These are phyloP conservation scores for Paramisgurnus dabryanus DNA, from an alignment of 2,113 vertebrate species.

Conservation along the genomic window DNA sequence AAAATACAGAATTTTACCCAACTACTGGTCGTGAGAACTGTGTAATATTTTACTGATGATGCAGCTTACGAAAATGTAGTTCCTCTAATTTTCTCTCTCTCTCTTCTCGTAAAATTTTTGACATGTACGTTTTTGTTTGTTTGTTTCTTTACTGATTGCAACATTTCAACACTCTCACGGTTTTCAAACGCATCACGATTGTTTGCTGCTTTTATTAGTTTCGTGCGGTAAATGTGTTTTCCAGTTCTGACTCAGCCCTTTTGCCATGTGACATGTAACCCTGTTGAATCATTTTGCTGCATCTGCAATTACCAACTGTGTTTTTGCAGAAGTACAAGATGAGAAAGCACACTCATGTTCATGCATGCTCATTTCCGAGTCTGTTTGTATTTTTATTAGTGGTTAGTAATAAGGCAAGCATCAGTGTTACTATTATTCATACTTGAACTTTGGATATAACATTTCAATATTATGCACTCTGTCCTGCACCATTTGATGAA, in stretches of 20 bases:
- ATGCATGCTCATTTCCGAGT: not conserved
- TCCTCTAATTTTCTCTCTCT: not conserved
- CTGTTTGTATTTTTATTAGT: not conserved
- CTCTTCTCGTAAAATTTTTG: not conserved
- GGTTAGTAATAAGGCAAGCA: not conserved
- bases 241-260: conserved; percentile 14
- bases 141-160: not conserved
- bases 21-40: too few species aligned
- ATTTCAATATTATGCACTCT: too few species aligned
- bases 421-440: too few species aligned
- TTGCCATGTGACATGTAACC: not conserved
- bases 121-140: not conserved
- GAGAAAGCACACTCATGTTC: not conserved
- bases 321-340: not conserved
- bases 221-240: conserved; percentile 7
- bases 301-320: not conserved
- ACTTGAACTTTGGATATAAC: too few species aligned
- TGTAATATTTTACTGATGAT: too few species aligned
- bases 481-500: not conserved
- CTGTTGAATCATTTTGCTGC: not conserved
- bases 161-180: not conserved
- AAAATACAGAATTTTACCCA: too few species aligned
- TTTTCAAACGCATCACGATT: not conserved
- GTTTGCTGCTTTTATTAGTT: conserved; percentile 12
- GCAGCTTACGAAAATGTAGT: too few species aligned